phyloP scores from a whole-genome alignment of 2,113 vertebrate species.

The Gambusia affinis region DNA sequence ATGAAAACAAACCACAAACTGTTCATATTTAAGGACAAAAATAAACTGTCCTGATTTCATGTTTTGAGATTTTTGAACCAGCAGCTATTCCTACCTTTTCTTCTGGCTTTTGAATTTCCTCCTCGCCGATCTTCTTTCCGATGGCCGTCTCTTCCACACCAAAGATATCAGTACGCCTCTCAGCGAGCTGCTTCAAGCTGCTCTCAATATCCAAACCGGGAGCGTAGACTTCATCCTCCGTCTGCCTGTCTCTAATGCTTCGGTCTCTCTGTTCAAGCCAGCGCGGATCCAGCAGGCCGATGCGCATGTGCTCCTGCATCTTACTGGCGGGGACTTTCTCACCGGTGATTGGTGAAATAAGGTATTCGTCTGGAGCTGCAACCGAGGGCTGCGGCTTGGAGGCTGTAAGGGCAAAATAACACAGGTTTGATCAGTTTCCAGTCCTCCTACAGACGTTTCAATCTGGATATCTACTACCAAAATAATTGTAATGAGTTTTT shows the following conservation, averaged over 20 bases:
- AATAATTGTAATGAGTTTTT: background rate
- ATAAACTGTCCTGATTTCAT: background rate
- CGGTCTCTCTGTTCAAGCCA: slow-evolving; percentile 98
- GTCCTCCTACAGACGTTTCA: background rate
- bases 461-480: too few relatives aligned
- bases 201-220: slow-evolving; percentile 98
- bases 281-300: slow-evolving; percentile 95
- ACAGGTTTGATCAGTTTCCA: slow-evolving; percentile 3
- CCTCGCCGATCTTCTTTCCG: slow-evolving; percentile 98
- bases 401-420: slow-evolving; percentile 75
- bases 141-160: slow-evolving; percentile 98
- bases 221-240: slow-evolving; percentile 95
- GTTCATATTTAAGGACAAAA: background rate
- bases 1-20: background rate
- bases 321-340: slow-evolving; percentile 98
- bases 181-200: slow-evolving; percentile 97
- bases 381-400: slow-evolving; percentile 86
- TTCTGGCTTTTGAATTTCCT: slow-evolving; percentile 99
- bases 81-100: slow-evolving; percentile 87
- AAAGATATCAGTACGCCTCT: slow-evolving; percentile 98
- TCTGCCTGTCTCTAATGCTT: slow-evolving; percentile 95
- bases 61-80: background rate
- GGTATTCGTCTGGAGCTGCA: slow-evolving; percentile 88
- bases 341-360: slow-evolving; percentile 97
- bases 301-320: slow-evolving; percentile 99